Evolutionary conservation across 2,888 invertebrate species (phyloP).

Genomic region (Spisula solida): DNA sequence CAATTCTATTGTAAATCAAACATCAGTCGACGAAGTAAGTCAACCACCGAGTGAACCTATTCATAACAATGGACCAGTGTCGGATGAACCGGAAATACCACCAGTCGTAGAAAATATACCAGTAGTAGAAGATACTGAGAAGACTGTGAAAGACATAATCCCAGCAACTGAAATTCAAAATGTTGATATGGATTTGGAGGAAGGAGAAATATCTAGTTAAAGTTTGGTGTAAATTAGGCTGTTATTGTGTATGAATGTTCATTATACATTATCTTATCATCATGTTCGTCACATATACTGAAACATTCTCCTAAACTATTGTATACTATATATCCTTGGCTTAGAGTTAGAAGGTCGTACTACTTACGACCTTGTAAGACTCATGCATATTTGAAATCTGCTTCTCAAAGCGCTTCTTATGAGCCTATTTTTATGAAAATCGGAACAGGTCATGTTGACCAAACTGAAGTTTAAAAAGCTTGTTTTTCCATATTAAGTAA

Average conservation of each 20-base stretch:
- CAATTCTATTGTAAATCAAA: background rate
- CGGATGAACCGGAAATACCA: slow-evolving; percentile 21
- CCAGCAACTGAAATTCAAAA: slow-evolving; percentile 29
- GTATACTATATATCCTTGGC: too few species aligned
- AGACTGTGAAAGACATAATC: slow-evolving; percentile 15
- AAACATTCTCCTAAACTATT: too few species aligned
- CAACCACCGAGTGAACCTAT: background rate
- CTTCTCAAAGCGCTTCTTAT: too few species aligned
- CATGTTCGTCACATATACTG: too few species aligned
- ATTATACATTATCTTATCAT: too few species aligned
- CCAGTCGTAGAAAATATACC: slow-evolving; percentile 30
- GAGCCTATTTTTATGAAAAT: too few species aligned
- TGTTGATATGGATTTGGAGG: slow-evolving; percentile 68
- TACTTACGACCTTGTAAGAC: too few species aligned
- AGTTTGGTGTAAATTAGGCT: slow-evolving; percentile 31
- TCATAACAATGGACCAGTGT: slow-evolving; percentile 48
- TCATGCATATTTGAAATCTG: too few species aligned
- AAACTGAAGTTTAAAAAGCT: too few species aligned
- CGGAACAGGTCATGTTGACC: too few species aligned
- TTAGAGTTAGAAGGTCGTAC: too few species aligned
- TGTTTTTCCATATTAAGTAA: too few species aligned
- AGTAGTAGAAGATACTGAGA: slow-evolving; percentile 24
- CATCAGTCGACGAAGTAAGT: background rate
- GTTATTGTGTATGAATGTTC: background rate
- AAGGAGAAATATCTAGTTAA: slow-evolving; percentile 75